Evolutionary conservation across 2,888 invertebrate species (phyloP).

Genomic region (Diarsia rubi): DNA sequence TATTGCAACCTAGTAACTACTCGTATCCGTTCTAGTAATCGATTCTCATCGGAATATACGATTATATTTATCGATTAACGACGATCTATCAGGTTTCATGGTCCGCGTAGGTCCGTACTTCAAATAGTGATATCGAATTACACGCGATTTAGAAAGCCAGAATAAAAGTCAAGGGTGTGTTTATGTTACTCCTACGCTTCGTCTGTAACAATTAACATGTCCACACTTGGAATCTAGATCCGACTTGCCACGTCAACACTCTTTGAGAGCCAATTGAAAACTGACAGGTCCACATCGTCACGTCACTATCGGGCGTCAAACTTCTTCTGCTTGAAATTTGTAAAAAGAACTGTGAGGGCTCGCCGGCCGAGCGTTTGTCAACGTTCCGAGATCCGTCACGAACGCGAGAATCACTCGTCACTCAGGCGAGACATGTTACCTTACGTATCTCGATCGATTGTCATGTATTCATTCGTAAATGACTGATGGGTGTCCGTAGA

Average conservation of each 20-base stretch:
- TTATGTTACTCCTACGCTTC: slow-evolving; percentile 74
- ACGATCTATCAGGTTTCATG: slow-evolving; percentile 56
- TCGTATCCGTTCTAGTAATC: slow-evolving; percentile 64
- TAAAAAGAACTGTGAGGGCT: slow-evolving; percentile 75
- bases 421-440: slow-evolving; percentile 79
- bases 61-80: slow-evolving; percentile 63
- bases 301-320: slow-evolving; percentile 80
- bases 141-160: slow-evolving; percentile 54
- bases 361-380: slow-evolving; percentile 76
- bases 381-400: slow-evolving; percentile 80
- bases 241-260: slow-evolving; percentile 84
- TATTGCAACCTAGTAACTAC: slow-evolving; percentile 61
- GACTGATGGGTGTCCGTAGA: slow-evolving; percentile 83
- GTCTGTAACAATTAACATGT: slow-evolving; percentile 87
- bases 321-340: slow-evolving; percentile 78
- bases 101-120: slow-evolving; percentile 23
- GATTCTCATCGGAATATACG: slow-evolving; percentile 65
- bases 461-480: slow-evolving; percentile 85
- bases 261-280: slow-evolving; percentile 85
- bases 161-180: slow-evolving; percentile 55
- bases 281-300: slow-evolving; percentile 86
- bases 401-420: slow-evolving; percentile 84
- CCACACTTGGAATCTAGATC: slow-evolving; percentile 83
- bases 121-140: slow-evolving; percentile 50
- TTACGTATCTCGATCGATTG: slow-evolving; percentile 83